phyloP scores from a whole-genome alignment of 2,888 invertebrate species.

The Cantharis rustica region DNA sequence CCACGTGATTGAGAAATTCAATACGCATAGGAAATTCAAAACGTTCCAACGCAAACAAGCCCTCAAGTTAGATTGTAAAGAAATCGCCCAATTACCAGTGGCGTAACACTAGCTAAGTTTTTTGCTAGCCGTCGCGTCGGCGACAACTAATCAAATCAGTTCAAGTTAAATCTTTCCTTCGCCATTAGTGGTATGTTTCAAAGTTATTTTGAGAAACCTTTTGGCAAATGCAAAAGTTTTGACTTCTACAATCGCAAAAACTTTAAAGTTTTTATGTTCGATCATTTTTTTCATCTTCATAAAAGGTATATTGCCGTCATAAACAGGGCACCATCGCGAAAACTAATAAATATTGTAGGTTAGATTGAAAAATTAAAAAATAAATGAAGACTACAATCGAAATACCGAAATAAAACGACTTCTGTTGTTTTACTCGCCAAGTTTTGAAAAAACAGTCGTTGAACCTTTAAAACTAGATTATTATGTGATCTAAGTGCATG shows the following conservation, averaged over 20 bases:
- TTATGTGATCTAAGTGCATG: neutral
- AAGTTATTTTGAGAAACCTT: too few relatives aligned
- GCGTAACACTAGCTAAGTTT: neutral
- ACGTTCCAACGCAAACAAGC: neutral
- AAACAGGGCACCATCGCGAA: too few relatives aligned
- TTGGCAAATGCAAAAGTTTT: too few relatives aligned
- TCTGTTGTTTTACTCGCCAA: neutral
- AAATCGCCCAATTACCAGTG: neutral
- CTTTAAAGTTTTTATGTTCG: too few relatives aligned
- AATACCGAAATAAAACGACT: neutral
- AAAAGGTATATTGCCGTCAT: too few relatives aligned
- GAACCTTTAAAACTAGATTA: neutral
- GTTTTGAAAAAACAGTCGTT: neutral
- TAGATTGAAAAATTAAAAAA: neutral
- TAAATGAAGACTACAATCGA: too few relatives aligned
- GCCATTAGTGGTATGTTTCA: too few relatives aligned
- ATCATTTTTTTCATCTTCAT: too few relatives aligned
- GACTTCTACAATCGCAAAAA: too few relatives aligned
- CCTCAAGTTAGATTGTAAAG: neutral
- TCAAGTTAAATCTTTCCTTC: too few relatives aligned
- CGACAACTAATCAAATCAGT: too few relatives aligned
- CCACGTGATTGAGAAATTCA: slow-evolving; percentile 9
- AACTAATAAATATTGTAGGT: neutral
- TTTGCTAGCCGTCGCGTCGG: too few relatives aligned
- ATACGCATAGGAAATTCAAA: neutral